Evolutionary conservation across 2,888 invertebrate genomes (phyloP), one percentile per base, ranked within the genome.

Genomic region (Poecilobothrus nobilitatus): DNA sequence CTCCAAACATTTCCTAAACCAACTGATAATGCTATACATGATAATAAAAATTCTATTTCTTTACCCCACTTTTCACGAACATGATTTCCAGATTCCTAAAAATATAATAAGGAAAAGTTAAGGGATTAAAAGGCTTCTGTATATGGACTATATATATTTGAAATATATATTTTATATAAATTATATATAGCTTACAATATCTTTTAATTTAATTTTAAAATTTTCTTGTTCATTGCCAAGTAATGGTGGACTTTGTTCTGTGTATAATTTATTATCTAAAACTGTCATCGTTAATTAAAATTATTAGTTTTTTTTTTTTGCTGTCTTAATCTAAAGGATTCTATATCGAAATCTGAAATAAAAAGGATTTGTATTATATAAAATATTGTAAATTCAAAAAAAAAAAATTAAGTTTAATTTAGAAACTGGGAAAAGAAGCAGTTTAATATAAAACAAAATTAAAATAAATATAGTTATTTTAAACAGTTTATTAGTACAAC

Each of bases 1-100:
- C 88, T 80, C 88, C 88, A 88, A 0, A 88, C 85, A 75, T 88
- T 88, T 12, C 89, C 89, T 21, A 89, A 80, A 0, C 89, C 89
- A 7, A 89, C 88, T 0, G 87, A 87, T 77, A 88, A 70, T 1
- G 82, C 79, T 68, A 81, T 82, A 70, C 81, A 81, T 0, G 89
- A 89, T 79, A 89, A 85, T 1, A 89, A 81, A 76, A 89, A 89
- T 76, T 89, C 87, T 2, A 87, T 76, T 53, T 86, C 84, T 68
- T 84, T 86, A 62, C 84, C 83, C 89, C 89, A 89, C 74, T 84
- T 80, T 7, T 80, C 82, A 0, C 80, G 75, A 0, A 66, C 77
- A 53, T 53, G 15, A 53, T 18, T 15, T 18, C 53, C 53, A 53
- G 53, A 9, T n/a, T 53, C 53, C 53, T 53, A 18, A 18, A n/a